phyloP scores from a whole-genome alignment of 1,140 invertebrate species.

The Aporrectodea caliginosa region DNA sequence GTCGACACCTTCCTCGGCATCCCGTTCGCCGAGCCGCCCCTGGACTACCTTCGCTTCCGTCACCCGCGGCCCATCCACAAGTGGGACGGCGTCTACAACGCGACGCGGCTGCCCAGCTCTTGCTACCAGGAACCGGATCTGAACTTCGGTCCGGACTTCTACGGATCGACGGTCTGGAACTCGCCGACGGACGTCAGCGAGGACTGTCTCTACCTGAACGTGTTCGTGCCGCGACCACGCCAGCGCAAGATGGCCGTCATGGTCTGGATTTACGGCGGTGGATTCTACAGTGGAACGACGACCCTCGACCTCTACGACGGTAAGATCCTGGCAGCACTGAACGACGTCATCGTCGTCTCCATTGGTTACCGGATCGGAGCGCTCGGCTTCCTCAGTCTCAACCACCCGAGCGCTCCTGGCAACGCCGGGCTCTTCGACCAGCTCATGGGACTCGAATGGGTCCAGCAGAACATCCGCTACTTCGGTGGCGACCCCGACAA shows the following conservation, averaged over 20 bases:
- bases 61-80: too few species aligned
- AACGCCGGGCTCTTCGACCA: too few species aligned
- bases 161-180: constrained; percentile 94
- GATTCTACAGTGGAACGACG: constrained; percentile 76
- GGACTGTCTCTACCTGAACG: constrained; percentile 29
- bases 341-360: constrained; percentile 81
- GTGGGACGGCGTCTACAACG: too few species aligned
- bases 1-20: too few species aligned
- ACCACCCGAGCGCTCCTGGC: constrained; percentile 76
- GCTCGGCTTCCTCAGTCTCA: constrained; percentile 87
- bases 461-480: constrained; percentile 52
- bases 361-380: constrained; percentile 84
- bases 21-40: too few species aligned
- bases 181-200: constrained; percentile 73
- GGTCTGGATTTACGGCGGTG: constrained; percentile 94
- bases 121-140: too few species aligned
- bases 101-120: too few species aligned
- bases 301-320: constrained; percentile 90
- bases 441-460: constrained; percentile 74
- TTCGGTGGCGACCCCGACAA: constrained; percentile 45
- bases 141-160: too few species aligned
- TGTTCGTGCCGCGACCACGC: constrained; percentile 33
- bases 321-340: constrained; percentile 67
- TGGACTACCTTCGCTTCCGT: too few species aligned
- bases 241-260: constrained; percentile 76